Conservation (phyloP, 2,797 vertebrate genomes). For the Periparus ater region DNA sequence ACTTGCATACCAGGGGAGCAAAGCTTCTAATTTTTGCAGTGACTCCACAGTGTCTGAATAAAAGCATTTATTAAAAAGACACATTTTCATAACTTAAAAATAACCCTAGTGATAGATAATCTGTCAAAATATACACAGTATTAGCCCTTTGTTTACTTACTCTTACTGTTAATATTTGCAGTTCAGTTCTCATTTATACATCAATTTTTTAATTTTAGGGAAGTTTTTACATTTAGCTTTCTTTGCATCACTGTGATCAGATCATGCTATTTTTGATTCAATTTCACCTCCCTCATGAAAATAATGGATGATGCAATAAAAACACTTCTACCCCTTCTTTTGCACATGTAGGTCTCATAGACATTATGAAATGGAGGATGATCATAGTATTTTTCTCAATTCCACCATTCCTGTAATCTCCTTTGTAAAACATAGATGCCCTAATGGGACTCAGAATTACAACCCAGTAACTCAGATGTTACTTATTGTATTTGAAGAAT, state of each 20-base stretch:
- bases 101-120: neutral
- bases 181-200: neutral
- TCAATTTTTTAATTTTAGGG: neutral
- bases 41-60: neutral
- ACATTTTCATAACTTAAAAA: neutral
- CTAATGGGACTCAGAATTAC: neutral
- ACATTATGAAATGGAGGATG: neutral
- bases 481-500: neutral
- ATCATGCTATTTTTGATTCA: fast-evolving
- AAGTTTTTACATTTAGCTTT: neutral
- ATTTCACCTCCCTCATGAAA: neutral
- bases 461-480: neutral
- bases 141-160: neutral
- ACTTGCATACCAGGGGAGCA: neutral
- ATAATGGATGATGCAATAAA: neutral
- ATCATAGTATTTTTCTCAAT: neutral
- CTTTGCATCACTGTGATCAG: neutral
- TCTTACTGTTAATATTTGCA: neutral
- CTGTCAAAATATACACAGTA: neutral
- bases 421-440: neutral
- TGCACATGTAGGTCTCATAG: neutral
- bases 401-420: neutral
- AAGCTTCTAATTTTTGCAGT: neutral
- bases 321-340: neutral
- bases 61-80: neutral